A percentile compares a stretch with the other conserved stretches of the same genome.
Conservation (phyloP, 2,797 vertebrate species). For the Sparidentex hasta region DNA sequence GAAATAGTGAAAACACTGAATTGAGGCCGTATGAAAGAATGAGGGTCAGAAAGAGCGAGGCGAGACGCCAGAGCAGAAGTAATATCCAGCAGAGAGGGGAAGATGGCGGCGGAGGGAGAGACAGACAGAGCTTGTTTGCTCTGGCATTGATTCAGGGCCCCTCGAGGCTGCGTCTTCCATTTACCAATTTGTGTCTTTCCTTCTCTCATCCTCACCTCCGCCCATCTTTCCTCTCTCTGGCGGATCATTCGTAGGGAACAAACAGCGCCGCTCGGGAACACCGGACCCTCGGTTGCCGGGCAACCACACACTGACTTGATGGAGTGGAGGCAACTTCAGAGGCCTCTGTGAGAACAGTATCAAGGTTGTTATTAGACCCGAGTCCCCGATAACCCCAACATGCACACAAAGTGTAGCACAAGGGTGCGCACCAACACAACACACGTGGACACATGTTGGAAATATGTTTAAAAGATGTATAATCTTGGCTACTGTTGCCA, state of each 20-base stretch:
- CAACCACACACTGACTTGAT: constrained; percentile 88
- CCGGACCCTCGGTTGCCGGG: constrained; percentile 87
- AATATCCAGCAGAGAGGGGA: constrained; percentile 49
- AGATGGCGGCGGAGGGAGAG: constrained; percentile 64
- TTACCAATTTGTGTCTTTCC: constrained; percentile 89
- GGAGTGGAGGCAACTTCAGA: constrained; percentile 86
- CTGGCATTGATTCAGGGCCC: constrained; percentile 86
- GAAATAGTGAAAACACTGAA: constrained; percentile 22
- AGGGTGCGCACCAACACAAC: background rate
- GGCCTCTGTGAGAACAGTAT: constrained; percentile 83
- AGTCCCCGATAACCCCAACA: constrained; percentile 67
- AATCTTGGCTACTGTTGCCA: constrained; percentile 31
- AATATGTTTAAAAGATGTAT: constrained; percentile 44
- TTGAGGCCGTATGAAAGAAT: constrained; percentile 23
- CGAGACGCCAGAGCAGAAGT: constrained; percentile 49
- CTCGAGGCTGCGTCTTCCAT: constrained; percentile 85
- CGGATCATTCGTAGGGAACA: constrained; percentile 85
- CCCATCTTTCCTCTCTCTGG: constrained; percentile 77
- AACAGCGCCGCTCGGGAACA: constrained; percentile 85
- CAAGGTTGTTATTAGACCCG: constrained; percentile 84
- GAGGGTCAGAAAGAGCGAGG: constrained; percentile 46
- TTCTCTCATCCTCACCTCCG: constrained; percentile 79
- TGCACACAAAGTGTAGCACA: constrained; percentile 10
- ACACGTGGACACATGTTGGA: constrained; percentile 34
- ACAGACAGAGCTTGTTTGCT: constrained; percentile 81